A percentile compares a stretch with the other conserved stretches of the same genome.
Evolutionary conservation across 2,888 invertebrate genomes (phyloP).

Genomic region (Lochmaea capreae): DNA sequence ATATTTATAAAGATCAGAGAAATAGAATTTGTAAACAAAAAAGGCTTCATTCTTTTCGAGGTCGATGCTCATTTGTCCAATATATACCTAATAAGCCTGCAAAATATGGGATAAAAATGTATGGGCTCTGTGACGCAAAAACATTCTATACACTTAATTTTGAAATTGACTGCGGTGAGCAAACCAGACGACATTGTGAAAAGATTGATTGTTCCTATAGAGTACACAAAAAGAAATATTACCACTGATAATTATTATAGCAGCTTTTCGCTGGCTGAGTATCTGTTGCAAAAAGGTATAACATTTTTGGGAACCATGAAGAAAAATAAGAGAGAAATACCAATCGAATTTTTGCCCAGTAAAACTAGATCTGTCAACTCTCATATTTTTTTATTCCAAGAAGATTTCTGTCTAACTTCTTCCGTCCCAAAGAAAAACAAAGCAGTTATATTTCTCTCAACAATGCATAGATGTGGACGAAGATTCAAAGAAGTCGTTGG

Average conservation of each 20-base stretch:
- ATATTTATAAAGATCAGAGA: too few relatives aligned
- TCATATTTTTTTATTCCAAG: constrained; percentile 46
- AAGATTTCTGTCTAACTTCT: constrained; percentile 20
- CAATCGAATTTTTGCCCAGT: constrained; percentile 43
- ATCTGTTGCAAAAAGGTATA: constrained; percentile 40
- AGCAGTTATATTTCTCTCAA: too few relatives aligned
- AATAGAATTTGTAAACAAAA: too few relatives aligned
- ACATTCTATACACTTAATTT: constrained; percentile 45
- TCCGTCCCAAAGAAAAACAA: constrained; percentile 10
- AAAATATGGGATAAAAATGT: constrained; percentile 22
- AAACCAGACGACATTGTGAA: constrained; percentile 44
- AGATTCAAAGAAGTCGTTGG: too few relatives aligned
- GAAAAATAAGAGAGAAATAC: constrained; percentile 51
- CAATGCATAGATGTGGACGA: too few relatives aligned
- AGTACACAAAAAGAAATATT: constrained; percentile 48
- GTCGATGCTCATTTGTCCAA: constrained; percentile 40
- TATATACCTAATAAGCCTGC: constrained; percentile 48
- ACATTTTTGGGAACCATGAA: constrained; percentile 40
- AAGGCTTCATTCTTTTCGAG: constrained; percentile 37
- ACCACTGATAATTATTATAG: constrained; percentile 47
- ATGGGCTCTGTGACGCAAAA: constrained; percentile 42
- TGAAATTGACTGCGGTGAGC: constrained; percentile 49
- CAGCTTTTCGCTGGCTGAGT: constrained; percentile 41
- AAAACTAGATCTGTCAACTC: constrained; percentile 37
- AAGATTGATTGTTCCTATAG: constrained; percentile 33